Evolutionary conservation across 2,888 invertebrate genomes (phyloP).

Genomic region (Lysandra coridon): DNA sequence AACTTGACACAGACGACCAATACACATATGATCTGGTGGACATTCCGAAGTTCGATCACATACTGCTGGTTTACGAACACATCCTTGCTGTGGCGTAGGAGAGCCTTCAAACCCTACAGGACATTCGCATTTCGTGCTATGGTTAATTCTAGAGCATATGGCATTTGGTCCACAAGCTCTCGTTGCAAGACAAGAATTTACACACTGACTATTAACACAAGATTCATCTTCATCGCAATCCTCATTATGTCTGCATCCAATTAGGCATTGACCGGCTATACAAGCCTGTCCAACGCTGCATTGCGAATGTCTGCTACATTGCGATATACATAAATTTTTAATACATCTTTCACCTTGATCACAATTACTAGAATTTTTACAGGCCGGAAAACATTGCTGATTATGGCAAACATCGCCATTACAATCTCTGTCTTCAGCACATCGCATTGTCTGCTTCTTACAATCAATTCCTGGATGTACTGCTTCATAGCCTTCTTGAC

Average conservation of each 20-base stretch:
- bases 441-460: conserved; percentile 84
- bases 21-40: conserved; percentile 88
- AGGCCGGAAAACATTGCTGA: conserved; percentile 91
- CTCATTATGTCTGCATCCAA: conserved; percentile 92
- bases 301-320: conserved; percentile 90
- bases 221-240: conserved; percentile 89
- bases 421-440: conserved; percentile 87
- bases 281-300: conserved; percentile 91
- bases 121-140: conserved; percentile 88
- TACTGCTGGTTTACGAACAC: conserved; percentile 88
- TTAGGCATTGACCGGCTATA: conserved; percentile 86
- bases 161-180: conserved; percentile 92
- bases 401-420: conserved; percentile 88
- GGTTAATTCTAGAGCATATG: conserved; percentile 87
- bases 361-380: conserved; percentile 88
- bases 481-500: conserved; percentile 88
- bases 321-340: conserved; percentile 88
- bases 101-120: conserved; percentile 92
- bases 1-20: conserved; percentile 87
- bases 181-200: conserved; percentile 88
- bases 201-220: conserved; percentile 91
- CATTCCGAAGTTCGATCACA: conserved; percentile 87
- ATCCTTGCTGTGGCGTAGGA: conserved; percentile 93
- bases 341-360: conserved; percentile 88
- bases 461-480: conserved; percentile 82